Conservation (phyloP, 2,113 vertebrate genomes). For the Antechinus flavipes region DNA sequence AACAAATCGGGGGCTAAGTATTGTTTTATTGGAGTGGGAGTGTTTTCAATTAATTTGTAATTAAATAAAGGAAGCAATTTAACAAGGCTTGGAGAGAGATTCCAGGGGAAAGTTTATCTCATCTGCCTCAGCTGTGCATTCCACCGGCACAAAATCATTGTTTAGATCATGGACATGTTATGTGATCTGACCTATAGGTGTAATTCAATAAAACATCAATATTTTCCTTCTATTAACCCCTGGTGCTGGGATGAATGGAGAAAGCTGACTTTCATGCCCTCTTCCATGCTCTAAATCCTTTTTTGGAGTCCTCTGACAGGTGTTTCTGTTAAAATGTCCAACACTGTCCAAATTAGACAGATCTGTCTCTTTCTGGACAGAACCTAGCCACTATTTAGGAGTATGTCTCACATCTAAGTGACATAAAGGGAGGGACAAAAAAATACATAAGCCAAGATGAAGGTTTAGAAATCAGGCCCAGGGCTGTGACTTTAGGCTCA, state of each 20-base stretch:
- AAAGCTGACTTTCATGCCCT: conserved; percentile 75
- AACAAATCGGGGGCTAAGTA: conserved; percentile 84
- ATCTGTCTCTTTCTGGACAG: not conserved
- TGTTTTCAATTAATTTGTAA: conserved; percentile 91
- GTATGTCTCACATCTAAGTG: not conserved
- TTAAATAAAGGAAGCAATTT: conserved; percentile 91
- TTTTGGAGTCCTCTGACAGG: not conserved
- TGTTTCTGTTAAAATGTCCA: not conserved
- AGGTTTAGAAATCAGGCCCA: not conserved
- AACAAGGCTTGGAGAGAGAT: conserved; percentile 83
- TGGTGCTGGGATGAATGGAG: conserved; percentile 74
- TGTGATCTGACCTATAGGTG: conserved; percentile 85
- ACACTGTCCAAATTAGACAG: not conserved
- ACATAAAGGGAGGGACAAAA: not conserved
- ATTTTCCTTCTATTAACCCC: conserved; percentile 88
- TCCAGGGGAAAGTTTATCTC: conserved; percentile 86
- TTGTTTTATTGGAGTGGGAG: conserved; percentile 81
- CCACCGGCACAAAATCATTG: conserved; percentile 86
- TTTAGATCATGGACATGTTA: conserved; percentile 86
- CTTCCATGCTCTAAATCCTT: conserved; percentile 45
- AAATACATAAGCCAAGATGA: not conserved
- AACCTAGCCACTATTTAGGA: not conserved
- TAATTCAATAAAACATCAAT: conserved; percentile 89
- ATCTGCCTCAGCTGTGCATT: conserved; percentile 86
- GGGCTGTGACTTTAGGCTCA: not conserved